phyloP scores from a whole-genome alignment of 2,888 invertebrate species.

The Tenthredo amoena region DNA sequence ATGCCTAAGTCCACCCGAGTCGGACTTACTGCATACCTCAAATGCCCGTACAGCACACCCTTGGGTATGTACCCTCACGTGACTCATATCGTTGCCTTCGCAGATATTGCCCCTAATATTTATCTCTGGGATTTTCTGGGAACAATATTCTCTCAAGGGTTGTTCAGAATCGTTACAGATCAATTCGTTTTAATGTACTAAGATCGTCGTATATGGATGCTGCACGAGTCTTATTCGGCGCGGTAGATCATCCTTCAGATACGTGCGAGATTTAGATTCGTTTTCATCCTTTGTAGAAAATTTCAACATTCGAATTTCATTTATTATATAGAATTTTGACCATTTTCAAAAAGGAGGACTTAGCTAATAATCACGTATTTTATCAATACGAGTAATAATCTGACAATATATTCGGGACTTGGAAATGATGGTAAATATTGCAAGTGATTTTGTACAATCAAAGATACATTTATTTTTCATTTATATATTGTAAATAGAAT shows the following conservation, averaged over 20 bases:
- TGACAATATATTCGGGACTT: neutral
- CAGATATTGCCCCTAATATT: slow-evolving; percentile 1
- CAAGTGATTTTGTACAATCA: neutral
- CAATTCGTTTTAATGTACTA: neutral
- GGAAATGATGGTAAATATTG: neutral
- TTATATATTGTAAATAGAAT: neutral
- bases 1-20: slow-evolving; percentile 22
- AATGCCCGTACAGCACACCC: slow-evolving; percentile 26
- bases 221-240: neutral
- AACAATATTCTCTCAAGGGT: neutral
- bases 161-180: neutral
- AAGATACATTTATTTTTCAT: neutral
- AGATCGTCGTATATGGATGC: neutral
- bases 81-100: slow-evolving; percentile 16
- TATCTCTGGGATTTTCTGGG: neutral
- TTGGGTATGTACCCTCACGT: slow-evolving; percentile 8
- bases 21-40: slow-evolving; percentile 24
- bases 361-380: neutral
- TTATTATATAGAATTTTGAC: too few species aligned
- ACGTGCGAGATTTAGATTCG: too few species aligned
- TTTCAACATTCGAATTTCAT: too few species aligned
- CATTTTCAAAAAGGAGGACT: neutral
- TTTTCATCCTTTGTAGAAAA: too few species aligned
- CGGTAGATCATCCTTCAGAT: too few species aligned
- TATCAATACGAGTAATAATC: neutral